Base-by-base conservation (phyloP, 2,888 invertebrate species). In the Dusona sp. region DNA sequence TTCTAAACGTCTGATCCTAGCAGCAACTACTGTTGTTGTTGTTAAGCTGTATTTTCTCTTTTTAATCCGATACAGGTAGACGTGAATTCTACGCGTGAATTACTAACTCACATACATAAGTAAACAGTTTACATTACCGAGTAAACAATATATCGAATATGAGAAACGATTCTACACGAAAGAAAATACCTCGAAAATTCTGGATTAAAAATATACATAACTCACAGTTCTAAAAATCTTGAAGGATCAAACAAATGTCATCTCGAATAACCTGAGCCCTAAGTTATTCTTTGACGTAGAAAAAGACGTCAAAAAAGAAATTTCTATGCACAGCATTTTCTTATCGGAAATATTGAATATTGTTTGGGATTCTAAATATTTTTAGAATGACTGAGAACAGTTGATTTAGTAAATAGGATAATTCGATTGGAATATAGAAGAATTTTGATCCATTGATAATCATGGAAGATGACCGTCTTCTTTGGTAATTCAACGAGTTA, bases 51-150 rank as follows among this genome's bases (percentile, higher is more conserved):
- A 79, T 70, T 68, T 70, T 72, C 38, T 70, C 83, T 33, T 72
- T 83, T 77, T 83, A 77, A 83, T 83, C 83, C 77, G 83, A 83
- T 77, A 83, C 68, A 48, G 70, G n/a, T 48, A 64, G 73, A 72
- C 77, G 83, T 25, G 38, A 70, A 38, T 25, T 77, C 48, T 29
- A 36, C 70, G 83, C 77, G 77, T 83, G 83, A 83, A 64, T 83
- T 83, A 77, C 77, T 78, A 38, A 36, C n/a, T 9, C 33, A 67
- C 45, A 51, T 38, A 42, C 54, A 72, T 45, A 77, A 61, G 64
- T 64, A 77, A 83, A 83, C 77, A 68, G 36, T 77, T 61, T 42
- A 57, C 75, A 70, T 61, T 77, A 36, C 16, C 38, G 48, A 33
- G 51, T 45, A 29, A 45, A 61, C 77, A 77, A 70, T 70, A 70